A percentile compares a stretch with the other conserved stretches of the same genome.
Evolutionary conservation across 2,888 invertebrate species (phyloP).

Genomic region (Drosophila macrospina): DNA sequence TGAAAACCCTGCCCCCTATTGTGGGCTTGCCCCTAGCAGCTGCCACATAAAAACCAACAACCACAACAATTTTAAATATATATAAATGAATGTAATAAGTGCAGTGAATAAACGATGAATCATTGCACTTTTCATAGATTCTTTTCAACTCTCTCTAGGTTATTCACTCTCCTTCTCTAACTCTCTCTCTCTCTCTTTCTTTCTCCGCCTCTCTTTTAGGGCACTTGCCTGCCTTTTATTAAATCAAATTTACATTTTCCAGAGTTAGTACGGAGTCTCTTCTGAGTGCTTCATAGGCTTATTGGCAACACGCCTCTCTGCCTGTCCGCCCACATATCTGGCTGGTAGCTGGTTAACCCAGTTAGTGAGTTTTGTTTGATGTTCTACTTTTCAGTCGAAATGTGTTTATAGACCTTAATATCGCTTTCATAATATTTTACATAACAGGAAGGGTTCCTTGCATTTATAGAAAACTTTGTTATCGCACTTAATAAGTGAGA

Average conservation of each 20-base stretch:
- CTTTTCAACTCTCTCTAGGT: not conserved
- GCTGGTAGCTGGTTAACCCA: conserved; percentile 60
- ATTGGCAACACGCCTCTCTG: conserved; percentile 50
- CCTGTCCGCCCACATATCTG: conserved; percentile 30
- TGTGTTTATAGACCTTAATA: conserved; percentile 9
- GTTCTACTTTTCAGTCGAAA: conserved; percentile 44
- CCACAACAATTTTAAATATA: conserved; percentile 25
- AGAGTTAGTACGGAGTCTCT: conserved; percentile 26
- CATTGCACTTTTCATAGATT: conserved; percentile 21
- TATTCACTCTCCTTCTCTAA: not conserved
- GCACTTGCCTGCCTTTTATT: conserved; percentile 63
- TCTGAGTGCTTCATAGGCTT: conserved; percentile 32
- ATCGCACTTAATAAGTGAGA: not conserved
- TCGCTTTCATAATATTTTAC: conserved; percentile 19
- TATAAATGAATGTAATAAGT: conserved; percentile 19
- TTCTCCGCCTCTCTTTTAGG: conserved; percentile 17
- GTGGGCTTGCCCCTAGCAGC: conserved; percentile 28
- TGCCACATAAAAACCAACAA: conserved; percentile 51
- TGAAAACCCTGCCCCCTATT: conserved; percentile 13
- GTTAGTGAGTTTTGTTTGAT: conserved; percentile 70
- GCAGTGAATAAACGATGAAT: conserved; percentile 45
- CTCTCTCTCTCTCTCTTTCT: not conserved
- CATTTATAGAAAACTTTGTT: conserved; percentile 2
- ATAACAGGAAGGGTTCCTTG: not conserved
- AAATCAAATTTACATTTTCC: conserved; percentile 54